phyloP scores from a whole-genome alignment of 2,113 vertebrate genomes.

The Tragelaphus buxtoni region DNA sequence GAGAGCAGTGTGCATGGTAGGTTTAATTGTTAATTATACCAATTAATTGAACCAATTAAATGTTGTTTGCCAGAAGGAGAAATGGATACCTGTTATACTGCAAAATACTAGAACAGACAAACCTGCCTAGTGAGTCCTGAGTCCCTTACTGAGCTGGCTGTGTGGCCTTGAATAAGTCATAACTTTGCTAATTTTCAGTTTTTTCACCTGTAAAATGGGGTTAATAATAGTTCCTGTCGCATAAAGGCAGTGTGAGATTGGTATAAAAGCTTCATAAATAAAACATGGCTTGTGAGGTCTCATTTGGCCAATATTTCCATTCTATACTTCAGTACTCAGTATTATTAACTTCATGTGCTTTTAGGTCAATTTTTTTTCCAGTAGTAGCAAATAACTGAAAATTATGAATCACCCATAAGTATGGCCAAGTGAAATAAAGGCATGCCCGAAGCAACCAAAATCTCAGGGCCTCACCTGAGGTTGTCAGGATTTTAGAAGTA shows the following conservation, averaged over 20 bases:
- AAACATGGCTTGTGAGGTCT: neutral
- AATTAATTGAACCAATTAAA: neutral
- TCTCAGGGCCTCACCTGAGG: neutral
- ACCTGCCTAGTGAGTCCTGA: neutral
- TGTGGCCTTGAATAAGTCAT: neutral
- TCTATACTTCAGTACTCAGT: neutral
- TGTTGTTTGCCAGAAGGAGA: neutral
- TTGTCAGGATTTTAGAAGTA: neutral
- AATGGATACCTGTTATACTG: neutral
- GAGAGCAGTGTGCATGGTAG: neutral
- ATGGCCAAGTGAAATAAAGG: neutral
- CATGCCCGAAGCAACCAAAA: neutral
- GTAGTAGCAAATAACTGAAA: neutral
- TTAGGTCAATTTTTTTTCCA: neutral
- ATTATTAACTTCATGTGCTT: neutral
- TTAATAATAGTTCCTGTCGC: neutral
- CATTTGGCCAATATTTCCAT: neutral
- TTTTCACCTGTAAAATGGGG: neutral
- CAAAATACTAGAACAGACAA: neutral
- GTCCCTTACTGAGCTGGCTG: neutral
- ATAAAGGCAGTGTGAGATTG: neutral
- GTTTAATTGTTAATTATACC: neutral
- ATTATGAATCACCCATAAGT: neutral
- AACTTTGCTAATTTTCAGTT: neutral
- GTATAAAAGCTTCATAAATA: slow-evolving; percentile 3